Conservation (phyloP, 2,888 invertebrate genomes). For the Melanchra persicariae region DNA sequence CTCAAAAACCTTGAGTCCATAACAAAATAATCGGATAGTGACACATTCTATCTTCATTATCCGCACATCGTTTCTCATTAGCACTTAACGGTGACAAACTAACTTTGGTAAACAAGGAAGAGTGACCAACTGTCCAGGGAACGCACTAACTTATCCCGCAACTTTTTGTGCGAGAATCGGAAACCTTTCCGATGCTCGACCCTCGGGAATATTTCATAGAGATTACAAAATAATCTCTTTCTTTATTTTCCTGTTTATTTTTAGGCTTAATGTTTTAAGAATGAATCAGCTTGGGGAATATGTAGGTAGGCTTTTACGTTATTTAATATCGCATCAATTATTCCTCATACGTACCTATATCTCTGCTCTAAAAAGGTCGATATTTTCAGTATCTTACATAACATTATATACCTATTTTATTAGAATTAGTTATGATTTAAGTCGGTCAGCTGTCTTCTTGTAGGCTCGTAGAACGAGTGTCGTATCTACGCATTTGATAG, state of each 20-base stretch:
- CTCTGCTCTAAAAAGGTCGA: background rate
- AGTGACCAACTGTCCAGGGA: slow-evolving; percentile 71
- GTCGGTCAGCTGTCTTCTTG: slow-evolving; percentile 74
- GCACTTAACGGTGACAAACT: slow-evolving; percentile 70
- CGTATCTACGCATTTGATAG: slow-evolving; percentile 64
- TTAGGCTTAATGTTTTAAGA: slow-evolving; percentile 16
- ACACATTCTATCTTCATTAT: slow-evolving; percentile 82
- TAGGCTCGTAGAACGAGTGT: slow-evolving; percentile 69
- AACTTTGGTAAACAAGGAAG: slow-evolving; percentile 72
- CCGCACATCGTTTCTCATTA: slow-evolving; percentile 85
- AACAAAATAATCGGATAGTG: slow-evolving; percentile 47
- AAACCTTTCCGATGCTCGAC: slow-evolving; percentile 51
- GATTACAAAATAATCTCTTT: slow-evolving; percentile 44
- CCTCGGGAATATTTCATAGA: slow-evolving; percentile 59
- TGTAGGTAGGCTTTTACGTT: slow-evolving; percentile 8
- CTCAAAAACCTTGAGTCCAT: background rate
- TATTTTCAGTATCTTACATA: background rate
- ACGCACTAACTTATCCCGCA: slow-evolving; percentile 73
- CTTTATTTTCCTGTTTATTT: slow-evolving; percentile 37
- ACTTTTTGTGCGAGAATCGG: slow-evolving; percentile 69
- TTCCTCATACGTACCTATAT: background rate
- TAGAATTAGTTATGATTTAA: slow-evolving; percentile 59
- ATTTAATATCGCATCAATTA: slow-evolving; percentile 16
- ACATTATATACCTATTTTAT: slow-evolving; percentile 19
- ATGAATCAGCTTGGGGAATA: slow-evolving; percentile 24